These are phyloP conservation scores for Nowickia ferox DNA, from an alignment of 2,888 invertebrate genomes.

Conservation along the genomic window DNA sequence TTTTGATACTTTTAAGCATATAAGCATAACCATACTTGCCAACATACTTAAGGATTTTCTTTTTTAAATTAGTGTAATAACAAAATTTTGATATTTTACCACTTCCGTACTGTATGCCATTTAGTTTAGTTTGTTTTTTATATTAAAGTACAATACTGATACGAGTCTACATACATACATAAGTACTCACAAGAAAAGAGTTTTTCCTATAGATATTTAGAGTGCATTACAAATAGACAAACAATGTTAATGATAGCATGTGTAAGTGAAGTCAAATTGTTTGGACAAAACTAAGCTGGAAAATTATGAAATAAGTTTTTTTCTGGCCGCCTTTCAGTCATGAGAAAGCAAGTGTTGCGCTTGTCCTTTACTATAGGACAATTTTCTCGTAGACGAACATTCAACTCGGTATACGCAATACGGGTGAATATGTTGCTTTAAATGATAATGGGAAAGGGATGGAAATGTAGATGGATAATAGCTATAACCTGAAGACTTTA, in stretches of 20 bases:
- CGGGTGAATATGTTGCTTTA: no score
- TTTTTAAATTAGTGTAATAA: slow-evolving; percentile 56
- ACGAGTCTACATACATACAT: background rate
- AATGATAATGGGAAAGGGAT: no score
- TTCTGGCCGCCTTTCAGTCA: no score
- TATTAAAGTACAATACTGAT: slow-evolving; percentile 15
- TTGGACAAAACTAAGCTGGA: background rate
- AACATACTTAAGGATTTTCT: slow-evolving; percentile 29
- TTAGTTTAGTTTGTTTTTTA: slow-evolving; percentile 10
- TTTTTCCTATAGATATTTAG: background rate
- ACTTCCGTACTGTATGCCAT: slow-evolving; percentile 49
- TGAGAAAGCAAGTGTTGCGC: no score
- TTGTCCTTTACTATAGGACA: no score
- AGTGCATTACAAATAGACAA: background rate
- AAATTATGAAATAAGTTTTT: no score
- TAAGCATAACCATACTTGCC: slow-evolving; percentile 28
- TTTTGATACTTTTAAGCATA: background rate
- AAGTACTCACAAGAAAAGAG: background rate
- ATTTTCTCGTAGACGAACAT: no score
- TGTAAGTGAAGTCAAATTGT: slow-evolving; percentile 1
- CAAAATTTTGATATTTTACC: slow-evolving; percentile 50
- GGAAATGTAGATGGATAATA: no score
- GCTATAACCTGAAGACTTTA: no score
- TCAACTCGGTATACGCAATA: no score
- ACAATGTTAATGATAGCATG: slow-evolving; percentile 19